Evolutionary conservation across 1,140 invertebrate genomes (phyloP).

Genomic region (Luehdorfia chinensis): DNA sequence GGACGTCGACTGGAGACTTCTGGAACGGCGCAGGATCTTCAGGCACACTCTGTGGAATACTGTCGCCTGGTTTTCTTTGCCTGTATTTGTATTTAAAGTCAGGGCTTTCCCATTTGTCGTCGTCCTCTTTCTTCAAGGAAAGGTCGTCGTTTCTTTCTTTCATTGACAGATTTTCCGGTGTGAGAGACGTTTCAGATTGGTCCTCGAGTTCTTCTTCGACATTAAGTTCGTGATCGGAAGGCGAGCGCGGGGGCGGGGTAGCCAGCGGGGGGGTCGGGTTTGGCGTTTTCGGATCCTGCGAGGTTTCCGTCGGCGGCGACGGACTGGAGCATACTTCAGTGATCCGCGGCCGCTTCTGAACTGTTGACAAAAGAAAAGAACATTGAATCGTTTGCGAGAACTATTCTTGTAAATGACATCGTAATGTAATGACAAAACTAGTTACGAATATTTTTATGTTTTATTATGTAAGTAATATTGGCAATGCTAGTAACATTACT

Average conservation of each 20-base stretch:
- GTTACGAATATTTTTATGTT: no score
- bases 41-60: constrained; percentile 25
- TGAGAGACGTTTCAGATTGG: constrained; percentile 64
- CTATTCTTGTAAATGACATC: no score
- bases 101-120: constrained; percentile 63
- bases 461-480: no score
- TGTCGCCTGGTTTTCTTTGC: constrained; percentile 39
- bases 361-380: no score
- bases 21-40: constrained; percentile 53
- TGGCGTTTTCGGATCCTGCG: constrained; percentile 32
- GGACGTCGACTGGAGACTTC: constrained; percentile 71
- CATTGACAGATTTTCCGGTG: constrained; percentile 72
- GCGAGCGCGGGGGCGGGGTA: constrained; percentile 53
- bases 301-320: constrained; percentile 48
- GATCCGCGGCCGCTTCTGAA: constrained; percentile 65
- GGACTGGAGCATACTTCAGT: constrained; percentile 62
- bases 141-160: constrained; percentile 59
- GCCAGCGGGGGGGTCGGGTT: constrained; percentile 45
- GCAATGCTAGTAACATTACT: no score
- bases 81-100: constrained; percentile 61
- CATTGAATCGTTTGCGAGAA: no score
- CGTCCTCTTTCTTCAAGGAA: constrained; percentile 62
- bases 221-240: constrained; percentile 72
- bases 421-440: no score
- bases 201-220: constrained; percentile 73